Conservation (phyloP, 1,140 invertebrate genomes). For the Carposina sasakii region DNA sequence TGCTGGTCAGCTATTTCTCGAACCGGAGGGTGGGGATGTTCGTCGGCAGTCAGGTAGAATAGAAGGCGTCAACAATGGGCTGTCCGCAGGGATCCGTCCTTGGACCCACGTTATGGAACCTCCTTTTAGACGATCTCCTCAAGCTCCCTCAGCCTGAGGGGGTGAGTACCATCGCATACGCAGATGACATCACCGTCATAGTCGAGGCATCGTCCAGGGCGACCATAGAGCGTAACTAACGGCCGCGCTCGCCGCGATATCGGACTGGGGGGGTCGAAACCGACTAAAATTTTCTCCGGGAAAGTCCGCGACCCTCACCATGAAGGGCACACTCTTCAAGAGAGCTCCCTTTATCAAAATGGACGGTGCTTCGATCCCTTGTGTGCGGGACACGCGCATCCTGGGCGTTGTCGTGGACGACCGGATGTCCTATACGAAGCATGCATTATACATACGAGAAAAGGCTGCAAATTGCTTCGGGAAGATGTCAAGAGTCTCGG, state of each 20-base stretch:
- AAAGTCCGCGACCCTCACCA: slow-evolving; percentile 22
- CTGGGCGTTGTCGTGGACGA: slow-evolving; percentile 9
- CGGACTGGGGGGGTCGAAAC: slow-evolving; percentile 28
- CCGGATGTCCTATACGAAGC: slow-evolving; percentile 4
- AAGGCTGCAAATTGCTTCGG: slow-evolving; percentile 13
- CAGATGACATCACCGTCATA: slow-evolving; percentile 43
- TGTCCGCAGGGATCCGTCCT: slow-evolving; percentile 67
- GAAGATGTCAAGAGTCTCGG: slow-evolving; percentile 16
- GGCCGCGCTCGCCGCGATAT: slow-evolving; percentile 3
- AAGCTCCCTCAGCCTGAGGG: slow-evolving; percentile 24
- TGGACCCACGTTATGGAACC: slow-evolving; percentile 55
- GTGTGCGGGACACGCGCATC: background rate
- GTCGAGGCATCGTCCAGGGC: slow-evolving; percentile 28
- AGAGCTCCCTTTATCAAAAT: slow-evolving; percentile 20
- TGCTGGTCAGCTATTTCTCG: slow-evolving; percentile 44
- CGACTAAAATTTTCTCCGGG: slow-evolving; percentile 19
- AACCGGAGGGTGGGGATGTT: slow-evolving; percentile 25
- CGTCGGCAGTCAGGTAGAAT: slow-evolving; percentile 4
- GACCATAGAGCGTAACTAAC: slow-evolving; percentile 25
- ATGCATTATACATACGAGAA: slow-evolving; percentile 1
- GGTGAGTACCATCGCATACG: slow-evolving; percentile 34
- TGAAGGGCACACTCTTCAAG: slow-evolving; percentile 24
- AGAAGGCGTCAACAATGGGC: slow-evolving; percentile 36
- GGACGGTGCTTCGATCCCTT: background rate
- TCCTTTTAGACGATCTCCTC: slow-evolving; percentile 52